Evolutionary conservation across 2,113 vertebrate genomes (phyloP).

Genomic region (Thalassoma bifasciatum): DNA sequence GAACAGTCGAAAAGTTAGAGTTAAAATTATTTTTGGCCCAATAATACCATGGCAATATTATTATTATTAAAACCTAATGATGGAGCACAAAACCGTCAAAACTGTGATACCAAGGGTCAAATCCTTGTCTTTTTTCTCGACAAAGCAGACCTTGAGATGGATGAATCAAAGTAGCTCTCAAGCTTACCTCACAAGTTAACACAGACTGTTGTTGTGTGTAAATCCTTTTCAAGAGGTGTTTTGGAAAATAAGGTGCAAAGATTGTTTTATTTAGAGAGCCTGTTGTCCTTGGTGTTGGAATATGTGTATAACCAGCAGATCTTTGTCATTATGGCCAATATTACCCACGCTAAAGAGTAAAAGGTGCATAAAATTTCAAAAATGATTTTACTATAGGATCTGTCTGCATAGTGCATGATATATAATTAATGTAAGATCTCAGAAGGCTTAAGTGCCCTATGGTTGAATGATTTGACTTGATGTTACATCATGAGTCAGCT

Average conservation of each 20-base stretch:
- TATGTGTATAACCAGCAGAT: not conserved
- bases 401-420: too few relatives aligned
- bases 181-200: slow-evolving; percentile 4
- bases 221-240: slow-evolving; percentile 25
- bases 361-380: too few relatives aligned
- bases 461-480: too few relatives aligned
- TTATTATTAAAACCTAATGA: not conserved
- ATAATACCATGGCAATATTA: not conserved
- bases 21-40: not conserved
- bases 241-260: slow-evolving; percentile 24
- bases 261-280: slow-evolving; percentile 32
- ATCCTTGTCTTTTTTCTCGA: not conserved
- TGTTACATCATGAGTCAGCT: too few relatives aligned
- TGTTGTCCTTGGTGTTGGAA: slow-evolving; percentile 11
- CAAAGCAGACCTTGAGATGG: slow-evolving; percentile 3
- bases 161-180: slow-evolving; percentile 10
- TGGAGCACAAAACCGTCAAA: not conserved
- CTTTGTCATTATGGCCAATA: not conserved
- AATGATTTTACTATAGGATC: too few relatives aligned
- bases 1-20: not conserved
- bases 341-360: too few relatives aligned
- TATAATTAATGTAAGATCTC: too few relatives aligned
- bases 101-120: not conserved
- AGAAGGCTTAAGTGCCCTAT: too few relatives aligned
- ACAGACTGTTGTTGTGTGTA: not conserved